Conservation (phyloP, 2,888 invertebrate genomes). For the Argynnis bischoffii region DNA sequence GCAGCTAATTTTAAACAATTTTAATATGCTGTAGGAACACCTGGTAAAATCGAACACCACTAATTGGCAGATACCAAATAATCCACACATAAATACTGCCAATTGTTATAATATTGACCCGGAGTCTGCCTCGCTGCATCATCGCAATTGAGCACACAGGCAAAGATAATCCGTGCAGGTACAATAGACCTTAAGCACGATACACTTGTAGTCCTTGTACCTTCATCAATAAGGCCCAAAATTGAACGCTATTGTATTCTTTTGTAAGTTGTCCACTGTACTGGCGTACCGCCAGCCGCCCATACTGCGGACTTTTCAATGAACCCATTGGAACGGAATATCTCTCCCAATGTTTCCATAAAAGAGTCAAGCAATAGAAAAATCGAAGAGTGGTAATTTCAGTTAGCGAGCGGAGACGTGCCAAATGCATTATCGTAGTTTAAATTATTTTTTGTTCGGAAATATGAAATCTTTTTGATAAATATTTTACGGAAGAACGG, state of each 20-base stretch:
- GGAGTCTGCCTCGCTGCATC: conserved; percentile 55
- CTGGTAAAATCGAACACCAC: neutral
- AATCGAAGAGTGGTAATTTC: conserved; percentile 43
- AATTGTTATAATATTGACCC: conserved; percentile 36
- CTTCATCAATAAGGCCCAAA: conserved; percentile 28
- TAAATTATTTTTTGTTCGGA: conserved; percentile 27
- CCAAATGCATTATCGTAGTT: conserved; percentile 34
- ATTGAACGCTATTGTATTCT: conserved; percentile 25
- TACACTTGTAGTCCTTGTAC: conserved; percentile 21
- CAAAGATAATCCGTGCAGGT: conserved; percentile 67
- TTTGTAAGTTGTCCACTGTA: conserved; percentile 42
- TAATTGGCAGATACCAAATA: conserved; percentile 28
- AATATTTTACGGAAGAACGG: conserved; percentile 3
- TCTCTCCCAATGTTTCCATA: conserved; percentile 77
- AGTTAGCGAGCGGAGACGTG: conserved; percentile 32
- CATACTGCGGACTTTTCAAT: conserved; percentile 81
- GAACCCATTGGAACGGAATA: conserved; percentile 77
- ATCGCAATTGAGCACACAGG: conserved; percentile 72
- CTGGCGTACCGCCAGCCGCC: conserved; percentile 74
- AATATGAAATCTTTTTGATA: conserved; percentile 12
- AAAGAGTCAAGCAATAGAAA: conserved; percentile 76
- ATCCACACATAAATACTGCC: conserved; percentile 28
- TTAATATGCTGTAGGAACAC: neutral
- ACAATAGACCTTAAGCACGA: conserved; percentile 29
- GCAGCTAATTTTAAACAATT: too few relatives aligned